Base-by-base conservation (phyloP, 2,113 vertebrate genomes). In the Ceyx margarethae region DNA sequence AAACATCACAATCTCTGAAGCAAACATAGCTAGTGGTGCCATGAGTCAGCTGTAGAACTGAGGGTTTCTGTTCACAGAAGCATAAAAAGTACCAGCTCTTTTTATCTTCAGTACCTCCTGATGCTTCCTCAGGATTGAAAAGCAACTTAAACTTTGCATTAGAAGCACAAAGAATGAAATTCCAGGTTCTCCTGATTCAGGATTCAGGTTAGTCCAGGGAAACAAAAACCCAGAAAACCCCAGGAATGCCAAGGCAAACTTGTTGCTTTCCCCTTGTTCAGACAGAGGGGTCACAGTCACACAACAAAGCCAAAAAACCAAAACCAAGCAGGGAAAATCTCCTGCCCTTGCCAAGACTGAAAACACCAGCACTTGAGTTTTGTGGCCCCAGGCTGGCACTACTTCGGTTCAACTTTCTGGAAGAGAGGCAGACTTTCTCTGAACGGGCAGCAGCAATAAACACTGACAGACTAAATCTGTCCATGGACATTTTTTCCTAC, bases 391-490 rank as follows among this genome's bases (percentile, higher is more conserved):
- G 31, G 62, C 89, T 94, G 91, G 87, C 75, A 65, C 89, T 67
- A 9, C 79, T 91, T 91, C 66, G 77, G 84, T 96, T 89, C 94
- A 68, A 15, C 94, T 95, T 96, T 78, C 93, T 90, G 2, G 66
- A 79, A 90, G 33, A 95, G 85, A 94, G 76, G 86, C 96, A 96
- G 95, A 93, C 18, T 2, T 77, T 61, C 84, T 94, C 91, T 82
- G 86, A 76, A 94, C 85, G 89, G 67, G 64, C 91, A 76, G 40
- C 66, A 83, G 90, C 85, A 93, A 96, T 91, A 95, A 96, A 83
- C 84, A 96, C 37, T 93, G 95, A 96, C 91, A 94, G 88, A 87
- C 66, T 88, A 93, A 96, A 57, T 89, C 95, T 94, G 81, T 26
- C 92, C 90, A 75, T 13, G 74, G 85, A 95, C 97, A 95, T 56